A percentile compares a stretch with the other conserved stretches of the same genome.
Conservation (phyloP, 1,140 invertebrate genomes). For the Ectropis grisescens region DNA sequence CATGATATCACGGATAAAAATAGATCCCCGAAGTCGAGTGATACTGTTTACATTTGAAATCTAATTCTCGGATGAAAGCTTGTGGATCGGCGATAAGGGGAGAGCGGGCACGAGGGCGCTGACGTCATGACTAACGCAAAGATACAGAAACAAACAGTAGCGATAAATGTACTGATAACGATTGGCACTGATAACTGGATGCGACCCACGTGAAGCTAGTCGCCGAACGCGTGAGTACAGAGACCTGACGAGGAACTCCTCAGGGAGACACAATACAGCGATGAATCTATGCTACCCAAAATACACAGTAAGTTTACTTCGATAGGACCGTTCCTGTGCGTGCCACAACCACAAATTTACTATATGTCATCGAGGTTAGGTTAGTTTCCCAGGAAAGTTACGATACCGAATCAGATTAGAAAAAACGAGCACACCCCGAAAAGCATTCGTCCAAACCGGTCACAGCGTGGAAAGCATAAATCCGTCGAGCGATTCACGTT, state of each 20-base stretch:
- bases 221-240: slow-evolving; percentile 1
- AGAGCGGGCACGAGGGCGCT: slow-evolving; percentile 4
- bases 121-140: slow-evolving; percentile 45
- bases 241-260: too few species aligned
- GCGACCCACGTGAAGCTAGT: slow-evolving; percentile 15
- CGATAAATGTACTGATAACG: slow-evolving; percentile 48
- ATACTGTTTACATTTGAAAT: slow-evolving; percentile 35
- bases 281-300: too few species aligned
- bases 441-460: too few species aligned
- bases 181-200: slow-evolving; percentile 37
- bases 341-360: too few species aligned
- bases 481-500: too few species aligned
- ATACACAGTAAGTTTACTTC: too few species aligned
- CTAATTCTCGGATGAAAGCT: slow-evolving; percentile 7
- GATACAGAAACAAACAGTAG: slow-evolving; percentile 52
- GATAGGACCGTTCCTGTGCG: too few species aligned
- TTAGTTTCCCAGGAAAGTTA: too few species aligned
- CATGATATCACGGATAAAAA: slow-evolving; percentile 20
- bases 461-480: too few species aligned
- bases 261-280: too few species aligned
- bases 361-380: too few species aligned
- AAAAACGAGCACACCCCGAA: slow-evolving; percentile 3
- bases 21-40: slow-evolving; percentile 12
- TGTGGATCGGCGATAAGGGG: not conserved
- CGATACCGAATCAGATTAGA: too few species aligned